Base-by-base conservation (phyloP, 2,888 invertebrate species). In the Melieria crassipennis region DNA sequence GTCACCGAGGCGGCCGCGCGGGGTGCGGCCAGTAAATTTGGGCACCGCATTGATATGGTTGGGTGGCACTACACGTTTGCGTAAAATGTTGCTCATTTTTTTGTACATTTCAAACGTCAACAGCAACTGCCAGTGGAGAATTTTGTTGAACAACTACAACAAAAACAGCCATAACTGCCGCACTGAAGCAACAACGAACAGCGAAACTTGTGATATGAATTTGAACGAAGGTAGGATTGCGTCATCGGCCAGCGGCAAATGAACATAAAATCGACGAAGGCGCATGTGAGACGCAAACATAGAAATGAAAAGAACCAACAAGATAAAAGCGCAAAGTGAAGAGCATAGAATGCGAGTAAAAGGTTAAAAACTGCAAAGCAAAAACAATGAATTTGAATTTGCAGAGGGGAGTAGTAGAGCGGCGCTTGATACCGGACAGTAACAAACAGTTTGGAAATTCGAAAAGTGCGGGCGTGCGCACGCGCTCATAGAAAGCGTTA, bases 141-240 rank as follows among this genome's bases (percentile, higher is more conserved):
- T 30, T 30, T 30, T 30, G 30, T 30, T 30, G 30, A 30, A 30
- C 30, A 30, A 30, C 30, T 30, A 30, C 30, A 16, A 46, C 9
- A 68, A 45, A 50, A 52, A 52, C 11, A 52, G 45, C 13, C 13
- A 68, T 7, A 65, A 13, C 46, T 5, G 13, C n/a, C 10, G n/a
- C 46, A 50, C 7, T 11, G 45, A 2, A 4, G 4, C 10, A 43
- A 45, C 16, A 52, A 7, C 48, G 57, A 2, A 5, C 30, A 16
- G 5, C 48, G 52, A 42, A 55, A 52, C 1, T 55, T 69, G 50
- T 64, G 69, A 69, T 69, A 69, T 69, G 64, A 69, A 69, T 64
- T 64, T 64, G 69, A 48, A 69, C 42, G 57, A 69, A 69, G 57
- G 63, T 64, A 64, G 50, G 64, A 46, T 69, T 69, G 64, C 64